Conservation (phyloP, 2,113 vertebrate genomes). For the Protomyctophum bolini region DNA sequence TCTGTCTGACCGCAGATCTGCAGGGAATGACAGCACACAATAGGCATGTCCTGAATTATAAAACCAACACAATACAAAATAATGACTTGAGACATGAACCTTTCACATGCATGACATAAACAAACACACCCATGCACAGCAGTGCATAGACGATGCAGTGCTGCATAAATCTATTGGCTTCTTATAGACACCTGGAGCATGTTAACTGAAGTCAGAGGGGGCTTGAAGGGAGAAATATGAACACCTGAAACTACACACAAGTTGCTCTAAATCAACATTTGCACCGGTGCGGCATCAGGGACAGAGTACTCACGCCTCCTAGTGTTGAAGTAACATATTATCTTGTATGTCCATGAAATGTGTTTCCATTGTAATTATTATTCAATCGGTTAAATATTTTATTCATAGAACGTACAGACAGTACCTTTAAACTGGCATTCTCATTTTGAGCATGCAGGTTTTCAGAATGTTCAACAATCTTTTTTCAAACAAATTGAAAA, state of each 20-base stretch:
- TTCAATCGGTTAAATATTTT: no score
- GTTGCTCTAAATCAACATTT: conserved; percentile 18
- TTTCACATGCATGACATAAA: not conserved
- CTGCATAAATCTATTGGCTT: not conserved
- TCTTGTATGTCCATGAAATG: not conserved
- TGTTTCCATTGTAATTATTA: conserved; percentile 1
- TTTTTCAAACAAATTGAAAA: no score
- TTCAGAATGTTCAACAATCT: no score
- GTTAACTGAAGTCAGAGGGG: conserved; percentile 4
- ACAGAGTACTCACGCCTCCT: conserved; percentile 63
- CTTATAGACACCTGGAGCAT: conserved; percentile 17
- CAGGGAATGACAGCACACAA: conserved; percentile 54
- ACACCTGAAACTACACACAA: conserved; percentile 10
- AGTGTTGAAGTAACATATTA: conserved; percentile 47
- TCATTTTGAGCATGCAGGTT: no score
- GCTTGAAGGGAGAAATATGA: conserved; percentile 15
- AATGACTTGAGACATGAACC: not conserved
- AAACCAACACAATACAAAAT: conserved; percentile 29
- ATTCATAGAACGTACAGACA: no score
- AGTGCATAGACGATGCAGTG: not conserved
- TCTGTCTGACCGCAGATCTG: conserved; percentile 56
- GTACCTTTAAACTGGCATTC: not conserved
- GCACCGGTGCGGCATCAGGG: not conserved
- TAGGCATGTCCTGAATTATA: conserved; percentile 41
- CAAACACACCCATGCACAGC: conserved; percentile 3